Percentiles rank a stretch among this genome's conserved stretches.
These are phyloP conservation scores for Nicator chloris DNA, from an alignment of 2,113 vertebrate species.

Conservation along the genomic window DNA sequence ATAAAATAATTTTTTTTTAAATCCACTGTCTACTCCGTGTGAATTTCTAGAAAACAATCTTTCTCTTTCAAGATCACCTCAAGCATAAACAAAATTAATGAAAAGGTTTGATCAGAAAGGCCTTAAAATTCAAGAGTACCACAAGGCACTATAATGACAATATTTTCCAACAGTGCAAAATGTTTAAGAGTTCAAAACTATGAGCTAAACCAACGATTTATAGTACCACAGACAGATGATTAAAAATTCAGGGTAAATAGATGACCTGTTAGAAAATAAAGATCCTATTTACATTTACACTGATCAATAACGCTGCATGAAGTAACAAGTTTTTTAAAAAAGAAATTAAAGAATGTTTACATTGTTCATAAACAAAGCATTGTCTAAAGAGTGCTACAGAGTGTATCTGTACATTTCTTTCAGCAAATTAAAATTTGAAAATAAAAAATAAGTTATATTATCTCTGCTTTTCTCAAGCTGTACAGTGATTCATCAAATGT, in stretches of 20 bases:
- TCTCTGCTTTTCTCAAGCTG: background rate
- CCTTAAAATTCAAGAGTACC: background rate
- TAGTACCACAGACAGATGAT: background rate
- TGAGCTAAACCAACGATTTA: background rate
- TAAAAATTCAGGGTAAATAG: conserved; percentile 2
- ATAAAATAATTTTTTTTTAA: background rate
- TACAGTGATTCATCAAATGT: background rate
- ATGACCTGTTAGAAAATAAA: conserved; percentile 22
- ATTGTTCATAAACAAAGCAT: background rate
- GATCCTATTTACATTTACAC: background rate
- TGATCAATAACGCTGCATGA: background rate
- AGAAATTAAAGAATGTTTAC: background rate
- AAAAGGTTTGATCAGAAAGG: background rate
- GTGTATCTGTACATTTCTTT: background rate
- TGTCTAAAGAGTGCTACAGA: background rate
- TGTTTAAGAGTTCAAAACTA: background rate
- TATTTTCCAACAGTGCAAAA: background rate
- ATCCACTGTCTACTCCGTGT: background rate
- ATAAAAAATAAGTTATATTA: background rate
- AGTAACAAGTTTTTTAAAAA: background rate
- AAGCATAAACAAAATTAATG: background rate
- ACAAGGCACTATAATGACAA: background rate
- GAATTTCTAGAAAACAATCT: background rate
- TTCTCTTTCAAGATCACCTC: background rate
- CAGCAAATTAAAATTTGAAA: background rate